Evolutionary conservation across 2,888 invertebrate species (phyloP), one percentile per base, ranked within the genome.

Genomic region (Adelognathus sp.): DNA sequence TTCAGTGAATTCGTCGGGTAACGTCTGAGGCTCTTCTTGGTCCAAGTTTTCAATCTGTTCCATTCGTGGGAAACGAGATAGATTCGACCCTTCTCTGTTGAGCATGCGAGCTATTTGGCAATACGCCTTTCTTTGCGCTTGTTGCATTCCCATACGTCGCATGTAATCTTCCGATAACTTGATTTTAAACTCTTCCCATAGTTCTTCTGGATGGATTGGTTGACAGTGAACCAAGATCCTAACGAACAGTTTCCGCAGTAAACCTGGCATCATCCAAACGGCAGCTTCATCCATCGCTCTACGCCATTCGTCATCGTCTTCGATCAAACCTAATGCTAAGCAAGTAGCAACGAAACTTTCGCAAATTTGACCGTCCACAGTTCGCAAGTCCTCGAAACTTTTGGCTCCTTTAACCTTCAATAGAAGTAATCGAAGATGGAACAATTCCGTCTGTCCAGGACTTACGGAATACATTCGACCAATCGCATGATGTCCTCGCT

Each of bases 401-500:
- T 54, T 80, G 0, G 83, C 81, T 14, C 85, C 86, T 74, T 72
- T 76, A 0, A 86, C 78, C 33, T 84, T 80, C 1, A 83, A 76
- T 3, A 88, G 72, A 4, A 88, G 64, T 5, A 87, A 50, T 39
- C 86, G 75, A 0, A 88, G 64, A 63, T 83, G 80, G 71, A 72
- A 87, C 5, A 81, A 44, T 81, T 88, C 88, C 0, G 41, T 36
- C 16, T 88, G 84, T 9, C 39, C 69, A 6, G 82, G 78, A 18
- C 60, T 73, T 5, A 86, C 83, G 11, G 79, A 50, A 29, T 84
- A 84, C 46, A 86, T 82, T 50, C 84, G 52, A 3, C 81, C 81
- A 24, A 86, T 82, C 5, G 46, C 39, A 33, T 73, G 67, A n/a
- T 56, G 63, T 7, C 72, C 50, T 11, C 64, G 27, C 21, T 63